Conservation (phyloP, 2,888 invertebrate genomes). For the Mactromeris polynyma region DNA sequence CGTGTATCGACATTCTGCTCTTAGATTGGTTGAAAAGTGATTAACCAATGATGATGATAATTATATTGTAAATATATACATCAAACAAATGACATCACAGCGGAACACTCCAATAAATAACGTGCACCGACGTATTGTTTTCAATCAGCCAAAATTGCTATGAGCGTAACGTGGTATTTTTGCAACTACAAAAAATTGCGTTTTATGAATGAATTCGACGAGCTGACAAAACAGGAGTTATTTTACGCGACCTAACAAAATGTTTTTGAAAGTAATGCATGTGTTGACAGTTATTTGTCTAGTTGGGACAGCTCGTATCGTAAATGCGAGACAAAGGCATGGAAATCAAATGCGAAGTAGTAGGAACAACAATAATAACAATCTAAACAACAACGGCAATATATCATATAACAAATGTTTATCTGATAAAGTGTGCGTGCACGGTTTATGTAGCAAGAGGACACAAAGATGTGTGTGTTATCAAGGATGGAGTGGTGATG, state of each 20-base stretch:
- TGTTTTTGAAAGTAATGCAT: background rate
- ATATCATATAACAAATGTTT: slow-evolving; percentile 37
- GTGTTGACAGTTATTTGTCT: background rate
- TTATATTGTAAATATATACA: background rate
- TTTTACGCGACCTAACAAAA: background rate
- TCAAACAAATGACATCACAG: background rate
- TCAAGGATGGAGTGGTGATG: slow-evolving; percentile 30
- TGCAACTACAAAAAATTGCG: background rate
- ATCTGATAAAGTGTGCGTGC: slow-evolving; percentile 13
- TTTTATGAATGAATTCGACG: background rate
- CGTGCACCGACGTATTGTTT: background rate
- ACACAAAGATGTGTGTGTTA: slow-evolving; percentile 20
- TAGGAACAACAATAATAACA: background rate
- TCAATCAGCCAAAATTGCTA: background rate
- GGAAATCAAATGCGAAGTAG: background rate
- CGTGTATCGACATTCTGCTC: background rate
- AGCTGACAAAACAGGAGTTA: background rate
- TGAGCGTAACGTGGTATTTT: slow-evolving; percentile 5
- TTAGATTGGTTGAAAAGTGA: background rate
- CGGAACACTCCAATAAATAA: background rate
- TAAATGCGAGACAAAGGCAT: background rate
- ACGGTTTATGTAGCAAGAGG: slow-evolving; percentile 28
- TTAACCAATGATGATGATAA: background rate
- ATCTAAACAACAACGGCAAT: background rate
- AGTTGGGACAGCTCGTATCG: background rate